Evolutionary conservation across 2,888 invertebrate genomes (phyloP).

Genomic region (Lepidochrysops patricia): DNA sequence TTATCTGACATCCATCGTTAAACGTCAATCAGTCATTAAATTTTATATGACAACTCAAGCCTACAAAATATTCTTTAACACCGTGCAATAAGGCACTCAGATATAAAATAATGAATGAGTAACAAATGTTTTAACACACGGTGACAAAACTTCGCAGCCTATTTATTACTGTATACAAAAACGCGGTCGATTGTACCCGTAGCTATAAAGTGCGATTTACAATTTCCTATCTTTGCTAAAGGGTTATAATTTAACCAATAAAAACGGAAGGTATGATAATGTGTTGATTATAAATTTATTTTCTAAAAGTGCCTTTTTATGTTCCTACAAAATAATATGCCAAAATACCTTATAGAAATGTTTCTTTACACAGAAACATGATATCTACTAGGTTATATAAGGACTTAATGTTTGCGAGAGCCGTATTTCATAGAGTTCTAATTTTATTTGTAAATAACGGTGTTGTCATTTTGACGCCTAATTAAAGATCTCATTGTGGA

Average conservation of each 20-base stretch:
- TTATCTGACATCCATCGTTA: slow-evolving; percentile 46
- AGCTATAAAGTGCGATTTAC: slow-evolving; percentile 32
- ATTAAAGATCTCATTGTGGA: neutral
- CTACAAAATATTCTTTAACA: slow-evolving; percentile 16
- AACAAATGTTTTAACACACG: neutral
- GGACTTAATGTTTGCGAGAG: no score
- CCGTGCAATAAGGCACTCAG: slow-evolving; percentile 25
- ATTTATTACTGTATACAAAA: slow-evolving; percentile 34
- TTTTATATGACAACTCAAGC: neutral
- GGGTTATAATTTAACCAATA: slow-evolving; percentile 37
- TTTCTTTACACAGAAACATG: no score
- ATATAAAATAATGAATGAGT: neutral
- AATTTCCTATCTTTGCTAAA: slow-evolving; percentile 38
- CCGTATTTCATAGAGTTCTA: neutral
- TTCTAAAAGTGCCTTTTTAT: neutral
- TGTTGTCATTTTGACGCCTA: neutral
- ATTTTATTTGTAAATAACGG: neutral
- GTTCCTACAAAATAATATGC: no score
- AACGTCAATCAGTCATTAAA: slow-evolving; percentile 46
- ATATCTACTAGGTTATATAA: no score
- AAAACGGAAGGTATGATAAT: slow-evolving; percentile 58
- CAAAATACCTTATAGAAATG: no score
- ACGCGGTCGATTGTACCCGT: neutral
- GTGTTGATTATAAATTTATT: slow-evolving; percentile 1
- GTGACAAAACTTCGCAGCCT: slow-evolving; percentile 38